Evolutionary conservation across 2,113 vertebrate species (phyloP).

Genomic region (Vidua macroura): DNA sequence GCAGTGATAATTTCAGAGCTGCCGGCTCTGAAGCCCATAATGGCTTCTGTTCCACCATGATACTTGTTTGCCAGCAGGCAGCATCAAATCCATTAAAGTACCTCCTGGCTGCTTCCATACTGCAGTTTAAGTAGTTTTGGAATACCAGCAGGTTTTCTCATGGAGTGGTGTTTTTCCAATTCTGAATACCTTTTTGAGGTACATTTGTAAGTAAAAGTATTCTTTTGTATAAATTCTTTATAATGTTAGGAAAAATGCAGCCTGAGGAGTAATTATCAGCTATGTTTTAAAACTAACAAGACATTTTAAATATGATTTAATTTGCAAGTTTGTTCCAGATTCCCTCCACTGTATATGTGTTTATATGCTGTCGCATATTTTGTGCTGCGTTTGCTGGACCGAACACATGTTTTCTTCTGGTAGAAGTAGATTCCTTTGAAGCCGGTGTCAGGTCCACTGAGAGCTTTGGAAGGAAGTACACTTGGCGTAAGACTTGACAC

Average conservation of each 20-base stretch:
- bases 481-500: background rate
- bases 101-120: background rate
- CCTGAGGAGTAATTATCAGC: background rate
- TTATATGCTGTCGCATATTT: background rate
- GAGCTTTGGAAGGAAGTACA: background rate
- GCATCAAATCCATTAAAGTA: background rate
- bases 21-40: background rate
- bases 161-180: background rate
- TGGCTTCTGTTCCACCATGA: background rate
- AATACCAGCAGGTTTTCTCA: background rate
- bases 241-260: background rate
- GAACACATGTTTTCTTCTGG: background rate
- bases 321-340: background rate
- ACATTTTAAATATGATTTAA: background rate
- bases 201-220: background rate
- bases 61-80: background rate
- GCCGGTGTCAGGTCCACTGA: background rate
- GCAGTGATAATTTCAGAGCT: background rate
- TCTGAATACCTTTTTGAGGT: background rate
- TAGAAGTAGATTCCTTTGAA: background rate
- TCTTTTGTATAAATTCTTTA: background rate
- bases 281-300: background rate
- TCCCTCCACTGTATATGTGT: background rate
- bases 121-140: background rate
- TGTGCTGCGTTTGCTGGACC: background rate